Evolutionary conservation across 2,888 invertebrate species (phyloP).

Genomic region (Drosophila greeni): DNA sequence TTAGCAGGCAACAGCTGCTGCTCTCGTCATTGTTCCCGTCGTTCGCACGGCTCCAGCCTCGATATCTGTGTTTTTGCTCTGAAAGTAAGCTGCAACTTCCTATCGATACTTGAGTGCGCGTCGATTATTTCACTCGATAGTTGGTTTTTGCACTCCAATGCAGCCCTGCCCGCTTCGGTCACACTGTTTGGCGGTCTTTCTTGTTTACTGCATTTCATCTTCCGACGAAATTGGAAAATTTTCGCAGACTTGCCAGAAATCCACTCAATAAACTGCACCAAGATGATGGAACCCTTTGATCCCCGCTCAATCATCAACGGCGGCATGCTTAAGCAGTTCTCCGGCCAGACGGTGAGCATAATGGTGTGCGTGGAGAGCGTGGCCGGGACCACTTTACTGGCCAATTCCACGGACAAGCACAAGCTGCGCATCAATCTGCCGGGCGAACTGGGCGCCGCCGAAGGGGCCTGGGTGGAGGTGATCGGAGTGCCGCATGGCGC

Average conservation of each 20-base stretch:
- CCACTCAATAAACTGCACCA: neutral
- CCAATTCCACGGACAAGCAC: conserved; percentile 71
- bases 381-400: conserved; percentile 64
- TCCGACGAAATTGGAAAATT: neutral
- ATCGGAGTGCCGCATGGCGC: conserved; percentile 68
- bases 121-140: too few relatives aligned
- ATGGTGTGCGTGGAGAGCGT: conserved; percentile 74
- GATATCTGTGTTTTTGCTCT: neutral
- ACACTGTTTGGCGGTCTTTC: conserved; percentile 33
- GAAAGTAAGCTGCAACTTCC: neutral
- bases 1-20: conserved; percentile 69
- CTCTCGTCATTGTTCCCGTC: conserved; percentile 49
- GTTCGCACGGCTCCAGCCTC: conserved; percentile 23
- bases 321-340: conserved; percentile 70
- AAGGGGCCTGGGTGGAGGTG: conserved; percentile 77
- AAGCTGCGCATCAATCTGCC: conserved; percentile 69
- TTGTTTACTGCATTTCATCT: conserved; percentile 27
- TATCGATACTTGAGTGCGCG: neutral
- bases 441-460: conserved; percentile 58
- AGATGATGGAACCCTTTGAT: conserved; percentile 69
- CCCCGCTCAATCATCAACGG: conserved; percentile 74
- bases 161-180: conserved; percentile 1
- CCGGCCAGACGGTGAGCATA: conserved; percentile 75
- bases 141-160: neutral
- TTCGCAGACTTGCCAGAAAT: neutral